Conservation (phyloP, 2,888 invertebrate species). For the Tetropium fuscum region DNA sequence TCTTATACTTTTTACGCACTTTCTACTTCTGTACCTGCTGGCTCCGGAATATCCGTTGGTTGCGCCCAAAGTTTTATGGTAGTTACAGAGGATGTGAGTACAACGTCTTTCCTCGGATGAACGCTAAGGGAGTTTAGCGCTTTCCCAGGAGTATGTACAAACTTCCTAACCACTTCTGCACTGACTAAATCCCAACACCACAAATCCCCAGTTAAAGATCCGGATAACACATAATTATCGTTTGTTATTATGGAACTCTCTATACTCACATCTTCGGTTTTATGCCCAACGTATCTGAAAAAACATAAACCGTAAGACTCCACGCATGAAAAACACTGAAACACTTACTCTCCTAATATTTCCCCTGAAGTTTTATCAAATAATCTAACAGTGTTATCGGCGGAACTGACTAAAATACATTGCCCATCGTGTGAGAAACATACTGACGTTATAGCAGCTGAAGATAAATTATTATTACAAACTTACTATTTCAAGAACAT, state of each 20-base stretch:
- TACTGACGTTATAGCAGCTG: constrained; percentile 84
- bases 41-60: no score
- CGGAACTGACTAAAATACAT: constrained; percentile 87
- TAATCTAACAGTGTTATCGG: constrained; percentile 85
- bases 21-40: constrained; percentile 17
- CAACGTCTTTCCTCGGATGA: constrained; percentile 81
- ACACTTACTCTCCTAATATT: constrained; percentile 74
- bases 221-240: constrained; percentile 89
- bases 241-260: constrained; percentile 88
- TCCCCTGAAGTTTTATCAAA: constrained; percentile 91
- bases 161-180: constrained; percentile 71
- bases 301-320: constrained; percentile 18
- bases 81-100: constrained; percentile 81
- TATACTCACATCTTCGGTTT: constrained; percentile 83
- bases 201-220: constrained; percentile 88
- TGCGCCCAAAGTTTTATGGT: constrained; percentile 78
- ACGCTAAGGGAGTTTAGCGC: constrained; percentile 84
- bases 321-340: no score
- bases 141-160: constrained; percentile 68
- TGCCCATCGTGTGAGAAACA: constrained; percentile 93
- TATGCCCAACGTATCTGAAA: constrained; percentile 84
- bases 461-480: constrained; percentile 35
- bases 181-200: constrained; percentile 93
- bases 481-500: neutral
- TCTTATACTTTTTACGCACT: neutral